These are phyloP conservation scores for Pandemis cinnamomeana DNA, from an alignment of 2,888 invertebrate genomes.

Conservation along the genomic window DNA sequence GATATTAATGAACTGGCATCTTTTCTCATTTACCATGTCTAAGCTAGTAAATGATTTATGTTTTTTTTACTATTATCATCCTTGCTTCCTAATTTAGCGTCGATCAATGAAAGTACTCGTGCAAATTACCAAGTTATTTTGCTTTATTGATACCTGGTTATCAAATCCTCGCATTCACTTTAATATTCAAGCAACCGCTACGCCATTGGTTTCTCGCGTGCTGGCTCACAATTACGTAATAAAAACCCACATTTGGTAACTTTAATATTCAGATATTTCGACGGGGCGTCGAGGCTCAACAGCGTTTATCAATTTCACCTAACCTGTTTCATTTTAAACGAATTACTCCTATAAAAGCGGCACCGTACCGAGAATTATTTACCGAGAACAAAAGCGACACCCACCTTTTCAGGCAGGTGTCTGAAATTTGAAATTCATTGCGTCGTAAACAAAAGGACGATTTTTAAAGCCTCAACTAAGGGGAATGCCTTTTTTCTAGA, in stretches of 20 bases:
- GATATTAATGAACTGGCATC: too few species aligned
- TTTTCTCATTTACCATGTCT: too few species aligned
- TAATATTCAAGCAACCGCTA: neutral
- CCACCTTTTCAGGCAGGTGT: slow-evolving; percentile 69
- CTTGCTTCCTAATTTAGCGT: neutral
- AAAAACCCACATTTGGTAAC: slow-evolving; percentile 17
- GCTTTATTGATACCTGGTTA: neutral
- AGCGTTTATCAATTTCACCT: slow-evolving; percentile 68
- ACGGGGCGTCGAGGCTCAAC: slow-evolving; percentile 44
- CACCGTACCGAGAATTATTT: slow-evolving; percentile 63
- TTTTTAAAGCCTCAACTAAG: slow-evolving; percentile 65
- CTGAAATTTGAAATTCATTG: slow-evolving; percentile 76
- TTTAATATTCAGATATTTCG: slow-evolving; percentile 29
- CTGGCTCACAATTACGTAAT: slow-evolving; percentile 11
- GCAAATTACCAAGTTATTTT: neutral
- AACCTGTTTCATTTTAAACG: slow-evolving; percentile 66
- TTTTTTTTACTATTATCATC: too few species aligned
- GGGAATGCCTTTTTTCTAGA: slow-evolving; percentile 51
- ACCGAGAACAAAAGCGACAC: slow-evolving; percentile 69
- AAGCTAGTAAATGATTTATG: too few species aligned
- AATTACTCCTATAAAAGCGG: slow-evolving; percentile 67
- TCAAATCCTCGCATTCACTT: neutral
- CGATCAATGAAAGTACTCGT: neutral
- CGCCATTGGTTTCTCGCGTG: slow-evolving; percentile 11
- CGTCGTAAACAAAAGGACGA: slow-evolving; percentile 73